These are phyloP conservation scores for Sus cebifrons DNA, from an alignment of 2,797 vertebrate genomes.

Conservation along the genomic window DNA sequence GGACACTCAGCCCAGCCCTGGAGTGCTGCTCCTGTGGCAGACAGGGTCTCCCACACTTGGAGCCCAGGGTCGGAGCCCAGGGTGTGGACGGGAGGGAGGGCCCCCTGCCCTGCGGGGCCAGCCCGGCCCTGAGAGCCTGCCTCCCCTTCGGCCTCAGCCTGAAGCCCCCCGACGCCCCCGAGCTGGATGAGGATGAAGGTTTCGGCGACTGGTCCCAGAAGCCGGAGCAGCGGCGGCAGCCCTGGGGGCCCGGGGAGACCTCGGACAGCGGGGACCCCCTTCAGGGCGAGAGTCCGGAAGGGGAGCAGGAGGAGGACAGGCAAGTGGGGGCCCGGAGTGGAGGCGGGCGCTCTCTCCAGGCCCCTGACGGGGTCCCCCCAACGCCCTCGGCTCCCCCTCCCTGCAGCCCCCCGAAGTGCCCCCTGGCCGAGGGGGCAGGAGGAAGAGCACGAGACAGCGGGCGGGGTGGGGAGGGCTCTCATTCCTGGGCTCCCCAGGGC, in stretches of 20 bases:
- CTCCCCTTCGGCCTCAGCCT: conserved; percentile 88
- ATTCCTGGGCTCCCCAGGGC: conserved; percentile 78
- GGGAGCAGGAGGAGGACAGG: background rate
- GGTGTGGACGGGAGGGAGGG: fast-evolving
- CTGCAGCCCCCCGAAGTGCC: background rate
- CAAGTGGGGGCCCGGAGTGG: background rate
- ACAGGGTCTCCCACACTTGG: background rate
- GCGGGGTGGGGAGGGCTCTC: conserved; percentile 44
- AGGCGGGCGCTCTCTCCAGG: fast-evolving
- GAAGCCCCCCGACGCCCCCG: conserved; percentile 89
- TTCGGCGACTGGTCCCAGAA: conserved; percentile 97
- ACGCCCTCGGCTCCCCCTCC: background rate
- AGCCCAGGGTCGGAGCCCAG: background rate
- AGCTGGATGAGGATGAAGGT: conserved; percentile 96
- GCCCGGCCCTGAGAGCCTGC: background rate
- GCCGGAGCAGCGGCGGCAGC: conserved; percentile 91
- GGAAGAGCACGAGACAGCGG: conserved; percentile 55
- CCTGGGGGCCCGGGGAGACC: conserved; percentile 85
- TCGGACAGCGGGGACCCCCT: background rate
- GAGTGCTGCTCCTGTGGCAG: background rate
- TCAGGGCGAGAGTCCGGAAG: background rate
- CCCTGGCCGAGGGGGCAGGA: background rate
- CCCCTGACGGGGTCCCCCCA: fast-evolving
- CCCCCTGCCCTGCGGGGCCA: background rate
- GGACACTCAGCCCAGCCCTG: background rate